Conservation (phyloP, 2,113 vertebrate genomes). For the Pterocles burchelli region DNA sequence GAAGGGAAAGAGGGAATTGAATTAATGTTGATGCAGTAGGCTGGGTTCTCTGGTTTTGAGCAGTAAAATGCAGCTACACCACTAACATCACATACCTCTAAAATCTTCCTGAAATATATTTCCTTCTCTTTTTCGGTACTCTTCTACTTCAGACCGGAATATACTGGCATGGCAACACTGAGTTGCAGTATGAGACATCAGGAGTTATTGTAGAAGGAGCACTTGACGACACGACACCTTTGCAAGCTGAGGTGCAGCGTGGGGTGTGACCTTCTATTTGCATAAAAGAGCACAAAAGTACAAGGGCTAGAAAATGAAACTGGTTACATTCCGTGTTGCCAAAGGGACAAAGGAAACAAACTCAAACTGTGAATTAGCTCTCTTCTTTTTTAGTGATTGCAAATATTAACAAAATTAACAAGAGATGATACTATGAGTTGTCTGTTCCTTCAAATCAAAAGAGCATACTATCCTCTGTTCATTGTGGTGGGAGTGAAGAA, state of each 20-base stretch:
- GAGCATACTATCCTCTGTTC: neutral
- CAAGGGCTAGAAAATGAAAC: neutral
- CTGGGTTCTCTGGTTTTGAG: neutral
- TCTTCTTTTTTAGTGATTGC: neutral
- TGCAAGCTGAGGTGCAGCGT: neutral
- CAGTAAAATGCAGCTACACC: neutral
- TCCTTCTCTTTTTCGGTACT: neutral
- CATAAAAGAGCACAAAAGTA: neutral
- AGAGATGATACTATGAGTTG: neutral
- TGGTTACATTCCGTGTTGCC: neutral
- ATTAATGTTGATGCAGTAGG: neutral
- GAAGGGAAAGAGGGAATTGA: neutral
- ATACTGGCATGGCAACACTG: neutral
- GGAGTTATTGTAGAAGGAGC: neutral
- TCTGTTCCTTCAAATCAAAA: neutral
- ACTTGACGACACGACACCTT: fast-evolving
- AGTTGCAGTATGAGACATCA: neutral
- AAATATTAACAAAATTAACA: neutral
- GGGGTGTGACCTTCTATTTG: neutral
- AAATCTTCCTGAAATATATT: neutral
- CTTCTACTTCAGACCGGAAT: neutral
- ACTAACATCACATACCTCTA: neutral
- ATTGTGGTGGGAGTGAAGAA: neutral
- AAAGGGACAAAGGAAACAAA: neutral
- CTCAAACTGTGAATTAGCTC: neutral